phyloP scores from a whole-genome alignment of 2,797 vertebrate genomes.

The Gobionotothen gibberifrons region DNA sequence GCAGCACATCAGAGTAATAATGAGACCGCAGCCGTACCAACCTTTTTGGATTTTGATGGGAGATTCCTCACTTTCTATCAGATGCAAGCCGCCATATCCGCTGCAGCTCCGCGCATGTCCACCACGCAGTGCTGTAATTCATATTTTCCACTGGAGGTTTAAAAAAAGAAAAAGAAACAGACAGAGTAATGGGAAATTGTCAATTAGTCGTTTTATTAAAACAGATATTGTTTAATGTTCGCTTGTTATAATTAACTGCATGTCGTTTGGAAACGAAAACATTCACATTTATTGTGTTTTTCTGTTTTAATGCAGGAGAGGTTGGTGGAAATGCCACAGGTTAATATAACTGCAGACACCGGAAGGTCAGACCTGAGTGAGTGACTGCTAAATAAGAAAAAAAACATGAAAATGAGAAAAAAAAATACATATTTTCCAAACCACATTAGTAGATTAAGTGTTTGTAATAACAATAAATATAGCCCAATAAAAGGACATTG shows the following conservation, averaged over 20 bases:
- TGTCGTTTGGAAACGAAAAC: conserved; percentile 71
- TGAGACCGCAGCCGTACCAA: conserved; percentile 65
- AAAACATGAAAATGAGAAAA: background rate
- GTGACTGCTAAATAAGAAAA: background rate
- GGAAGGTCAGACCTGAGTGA: background rate
- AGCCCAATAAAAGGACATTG: background rate
- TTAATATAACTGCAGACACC: background rate
- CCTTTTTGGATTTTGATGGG: conserved; percentile 70
- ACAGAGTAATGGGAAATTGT: conserved; percentile 17
- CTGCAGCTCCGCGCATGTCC: conserved; percentile 85
- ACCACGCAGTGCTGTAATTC: conserved; percentile 73
- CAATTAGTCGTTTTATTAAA: conserved; percentile 30
- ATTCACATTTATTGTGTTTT: background rate
- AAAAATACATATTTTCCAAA: background rate
- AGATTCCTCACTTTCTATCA: conserved; percentile 79
- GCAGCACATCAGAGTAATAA: conserved; percentile 14
- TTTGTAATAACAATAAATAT: background rate
- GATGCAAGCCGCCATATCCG: conserved; percentile 84
- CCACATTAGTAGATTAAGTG: background rate
- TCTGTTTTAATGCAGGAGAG: conserved; percentile 21
- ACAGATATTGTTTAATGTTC: conserved; percentile 19
- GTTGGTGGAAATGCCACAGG: background rate
- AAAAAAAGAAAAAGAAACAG: background rate
- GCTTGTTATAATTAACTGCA: conserved; percentile 49
- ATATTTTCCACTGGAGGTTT: conserved; percentile 57